A percentile compares a stretch with the other conserved stretches of the same genome.
Conservation (phyloP, 2,797 vertebrate species). For the Tokudaia tokunoshimensis region DNA sequence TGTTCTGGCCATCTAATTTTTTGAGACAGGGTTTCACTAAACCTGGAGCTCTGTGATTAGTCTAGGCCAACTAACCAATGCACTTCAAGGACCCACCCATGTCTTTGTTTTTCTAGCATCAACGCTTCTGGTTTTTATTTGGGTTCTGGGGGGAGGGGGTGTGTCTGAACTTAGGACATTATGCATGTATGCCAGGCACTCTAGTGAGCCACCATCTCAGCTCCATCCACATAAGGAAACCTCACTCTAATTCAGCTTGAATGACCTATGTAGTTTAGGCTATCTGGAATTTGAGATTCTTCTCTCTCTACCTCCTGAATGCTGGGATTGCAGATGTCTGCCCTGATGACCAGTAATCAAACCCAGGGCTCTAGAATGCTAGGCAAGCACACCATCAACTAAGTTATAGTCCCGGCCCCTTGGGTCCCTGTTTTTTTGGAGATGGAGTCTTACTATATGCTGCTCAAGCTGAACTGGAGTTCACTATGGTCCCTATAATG, state of each 20-base stretch:
- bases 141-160: neutral
- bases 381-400: neutral
- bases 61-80: neutral
- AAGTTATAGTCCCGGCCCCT: neutral
- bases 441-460: neutral
- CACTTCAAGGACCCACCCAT: neutral
- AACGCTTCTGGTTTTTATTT: neutral
- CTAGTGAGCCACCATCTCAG: neutral
- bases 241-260: neutral
- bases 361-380: neutral
- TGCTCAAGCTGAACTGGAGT: neutral
- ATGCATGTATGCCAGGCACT: neutral
- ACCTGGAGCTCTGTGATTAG: neutral
- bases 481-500: neutral
- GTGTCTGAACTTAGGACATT: neutral
- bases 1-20: neutral
- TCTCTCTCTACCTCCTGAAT: neutral
- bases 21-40: neutral
- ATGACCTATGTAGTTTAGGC: neutral
- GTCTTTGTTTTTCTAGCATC: neutral
- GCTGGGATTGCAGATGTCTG: neutral
- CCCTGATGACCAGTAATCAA: neutral
- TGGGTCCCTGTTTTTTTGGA: neutral
- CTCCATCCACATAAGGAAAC: neutral
- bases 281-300: neutral